A percentile compares a stretch with the other conserved stretches of the same genome.
Evolutionary conservation across 2,888 invertebrate genomes (phyloP).

Genomic region (Caenorhabditis sp.): DNA sequence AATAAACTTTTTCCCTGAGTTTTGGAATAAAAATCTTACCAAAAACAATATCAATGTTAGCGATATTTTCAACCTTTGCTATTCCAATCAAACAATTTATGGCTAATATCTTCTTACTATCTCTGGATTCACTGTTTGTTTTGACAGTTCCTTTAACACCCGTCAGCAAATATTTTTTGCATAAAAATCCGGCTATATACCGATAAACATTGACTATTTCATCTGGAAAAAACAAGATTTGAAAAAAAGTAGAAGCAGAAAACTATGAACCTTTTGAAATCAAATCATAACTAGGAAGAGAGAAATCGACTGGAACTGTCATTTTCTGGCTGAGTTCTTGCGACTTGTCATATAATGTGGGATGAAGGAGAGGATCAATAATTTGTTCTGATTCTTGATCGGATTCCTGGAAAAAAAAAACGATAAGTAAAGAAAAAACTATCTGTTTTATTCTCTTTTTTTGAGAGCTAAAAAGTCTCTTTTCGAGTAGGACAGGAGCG

Average conservation of each 20-base stretch:
- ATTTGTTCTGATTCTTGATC: conserved; percentile 7
- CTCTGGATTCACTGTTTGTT: conserved; percentile 27
- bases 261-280: not conserved
- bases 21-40: conserved; percentile 4
- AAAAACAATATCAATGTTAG: conserved; percentile 5
- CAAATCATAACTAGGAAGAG: conserved; percentile 2
- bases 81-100: conserved; percentile 6
- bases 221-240: not conserved
- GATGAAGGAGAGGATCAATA: conserved; percentile 27
- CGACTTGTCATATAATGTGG: conserved; percentile 21
- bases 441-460: too few species aligned
- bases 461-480: too few species aligned
- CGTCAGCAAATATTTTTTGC: conserved; percentile 24
- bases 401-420: too few species aligned
- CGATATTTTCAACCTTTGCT: not conserved
- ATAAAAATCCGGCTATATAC: conserved; percentile 23
- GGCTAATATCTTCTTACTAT: conserved; percentile 37
- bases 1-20: too few species aligned
- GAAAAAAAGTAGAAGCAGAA: not conserved
- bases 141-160: conserved; percentile 19
- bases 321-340: conserved; percentile 21
- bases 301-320: conserved; percentile 12
- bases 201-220: not conserved
- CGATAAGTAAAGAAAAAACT: too few species aligned
- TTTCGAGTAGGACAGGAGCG: too few species aligned